Conservation (phyloP, 2,888 invertebrate species). For the Salticus scenicus region DNA sequence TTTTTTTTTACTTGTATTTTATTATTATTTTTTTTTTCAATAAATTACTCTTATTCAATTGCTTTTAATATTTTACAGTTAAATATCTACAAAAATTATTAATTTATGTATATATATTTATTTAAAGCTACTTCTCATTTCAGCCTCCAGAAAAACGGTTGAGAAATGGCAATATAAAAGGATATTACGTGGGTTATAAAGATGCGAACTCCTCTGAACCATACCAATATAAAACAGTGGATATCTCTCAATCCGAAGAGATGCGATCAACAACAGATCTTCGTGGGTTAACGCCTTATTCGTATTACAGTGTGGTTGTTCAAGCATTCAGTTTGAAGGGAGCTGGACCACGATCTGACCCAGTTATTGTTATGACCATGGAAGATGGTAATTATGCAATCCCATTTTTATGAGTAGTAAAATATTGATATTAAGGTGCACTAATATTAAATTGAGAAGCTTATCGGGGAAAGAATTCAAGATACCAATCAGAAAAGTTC, state of each 20-base stretch:
- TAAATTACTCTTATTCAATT: no score
- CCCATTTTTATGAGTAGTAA: no score
- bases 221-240: conserved; percentile 75
- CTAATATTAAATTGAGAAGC: no score
- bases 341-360: conserved; percentile 75
- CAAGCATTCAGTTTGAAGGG: conserved; percentile 75
- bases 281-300: conserved; percentile 43
- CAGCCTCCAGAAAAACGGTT: conserved; percentile 59
- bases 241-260: conserved; percentile 36
- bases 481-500: no score
- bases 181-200: conserved; percentile 77
- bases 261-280: conserved; percentile 40
- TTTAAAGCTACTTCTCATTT: neutral
- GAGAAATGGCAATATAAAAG: conserved; percentile 76
- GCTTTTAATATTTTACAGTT: no score
- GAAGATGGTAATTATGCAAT: conserved; percentile 74
- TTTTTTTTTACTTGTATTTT: no score
- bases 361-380: conserved; percentile 74
- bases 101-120: no score
- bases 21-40: no score
- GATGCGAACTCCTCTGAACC: conserved; percentile 75
- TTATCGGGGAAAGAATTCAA: no score
- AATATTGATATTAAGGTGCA: no score
- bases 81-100: no score
- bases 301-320: conserved; percentile 72